Base-by-base conservation (phyloP, 2,888 invertebrate genomes). In the Trichacis sp. region DNA sequence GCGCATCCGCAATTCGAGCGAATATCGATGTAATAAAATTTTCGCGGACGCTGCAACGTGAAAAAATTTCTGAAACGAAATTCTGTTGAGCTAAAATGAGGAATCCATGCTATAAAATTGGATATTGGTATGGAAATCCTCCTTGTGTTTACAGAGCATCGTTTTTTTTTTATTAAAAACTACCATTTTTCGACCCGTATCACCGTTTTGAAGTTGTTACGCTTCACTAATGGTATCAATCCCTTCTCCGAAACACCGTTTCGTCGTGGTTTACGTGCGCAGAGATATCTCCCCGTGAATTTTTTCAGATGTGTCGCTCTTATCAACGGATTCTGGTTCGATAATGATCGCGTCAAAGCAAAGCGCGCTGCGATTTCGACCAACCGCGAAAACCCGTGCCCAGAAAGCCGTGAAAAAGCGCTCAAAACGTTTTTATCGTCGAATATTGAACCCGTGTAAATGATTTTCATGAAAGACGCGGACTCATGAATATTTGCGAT, bases 401-500 rank as follows among this genome's bases (percentile, higher is more conserved):
- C n/a, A n/a, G n/a, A n/a, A n/a, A n/a, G n/a, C n/a, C n/a, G n/a
- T n/a, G n/a, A n/a, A n/a, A n/a, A n/a, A n/a, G n/a, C n/a, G n/a
- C n/a, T n/a, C n/a, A n/a, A n/a, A n/a, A n/a, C n/a, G n/a, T n/a
- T n/a, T n/a, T n/a, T n/a, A n/a, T n/a, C n/a, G n/a, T 24, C 24
- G 24, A 24, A 3, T 24, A 24, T 24, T 24, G 24, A 24, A 24
- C 24, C 24, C 24, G 24, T 8, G 3, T 4, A 12, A 40, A n/a
- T 40, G 1, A 5, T 40, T 40, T 14, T 15, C n/a, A 33, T 33
- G 9, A 42, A 18, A 42, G 45, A 18, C 20, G 19, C 19, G 20
- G 24, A 20, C 2, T 52, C 47, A 59, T 64, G 64, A 59, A 60
- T 59, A 64, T 55, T 64, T 45, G 18, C 43, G 30, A 49, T 50